Conservation (phyloP, 2,797 vertebrate genomes). For the Pseudochirops cupreus region DNA sequence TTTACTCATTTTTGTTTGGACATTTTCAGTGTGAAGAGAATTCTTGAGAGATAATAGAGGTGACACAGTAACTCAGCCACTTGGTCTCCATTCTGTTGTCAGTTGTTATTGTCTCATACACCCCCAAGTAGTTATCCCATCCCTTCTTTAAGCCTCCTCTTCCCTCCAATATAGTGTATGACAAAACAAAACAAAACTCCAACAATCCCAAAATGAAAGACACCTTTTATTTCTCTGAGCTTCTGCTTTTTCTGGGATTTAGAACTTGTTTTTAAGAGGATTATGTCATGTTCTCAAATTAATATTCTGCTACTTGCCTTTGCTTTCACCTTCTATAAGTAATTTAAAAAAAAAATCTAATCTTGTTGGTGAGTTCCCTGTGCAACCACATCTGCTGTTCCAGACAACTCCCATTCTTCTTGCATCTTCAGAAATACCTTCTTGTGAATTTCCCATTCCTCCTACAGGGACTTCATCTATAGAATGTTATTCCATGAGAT, state of each 20-base stretch:
- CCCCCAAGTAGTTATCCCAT: background rate
- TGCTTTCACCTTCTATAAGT: background rate
- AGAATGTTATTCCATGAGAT: background rate
- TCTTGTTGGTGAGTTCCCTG: background rate
- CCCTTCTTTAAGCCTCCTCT: background rate
- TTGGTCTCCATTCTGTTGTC: background rate
- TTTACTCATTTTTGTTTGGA: background rate
- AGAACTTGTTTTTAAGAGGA: background rate
- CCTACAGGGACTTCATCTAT: background rate
- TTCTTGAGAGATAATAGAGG: background rate
- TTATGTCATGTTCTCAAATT: background rate
- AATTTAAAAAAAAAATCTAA: background rate
- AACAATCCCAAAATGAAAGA: background rate
- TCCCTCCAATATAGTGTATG: constrained; percentile 3
- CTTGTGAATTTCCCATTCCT: background rate
- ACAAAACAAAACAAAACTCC: background rate
- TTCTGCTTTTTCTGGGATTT: background rate
- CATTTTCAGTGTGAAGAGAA: background rate
- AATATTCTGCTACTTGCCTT: background rate
- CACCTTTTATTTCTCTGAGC: background rate
- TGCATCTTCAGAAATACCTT: background rate
- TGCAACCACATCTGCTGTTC: background rate
- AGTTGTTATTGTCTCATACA: background rate
- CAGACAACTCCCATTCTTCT: background rate
- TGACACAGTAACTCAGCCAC: background rate